Evolutionary conservation across 2,113 vertebrate species (phyloP).

Genomic region (Rhynchopsitta pachyrhyncha): DNA sequence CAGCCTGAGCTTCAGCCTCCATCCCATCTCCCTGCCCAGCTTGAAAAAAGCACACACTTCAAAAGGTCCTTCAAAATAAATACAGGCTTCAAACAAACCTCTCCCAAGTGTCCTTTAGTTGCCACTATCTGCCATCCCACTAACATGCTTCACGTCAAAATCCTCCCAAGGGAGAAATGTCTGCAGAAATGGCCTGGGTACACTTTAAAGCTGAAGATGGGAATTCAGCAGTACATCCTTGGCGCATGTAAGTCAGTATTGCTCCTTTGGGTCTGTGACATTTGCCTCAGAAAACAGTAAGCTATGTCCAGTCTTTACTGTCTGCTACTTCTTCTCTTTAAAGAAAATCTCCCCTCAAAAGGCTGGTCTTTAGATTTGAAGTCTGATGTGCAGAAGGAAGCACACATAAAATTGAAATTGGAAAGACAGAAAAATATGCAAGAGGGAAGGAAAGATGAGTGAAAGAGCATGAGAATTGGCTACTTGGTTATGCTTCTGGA

Average conservation of each 20-base stretch:
- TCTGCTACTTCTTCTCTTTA: not conserved
- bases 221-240: not conserved
- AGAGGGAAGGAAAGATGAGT: not conserved
- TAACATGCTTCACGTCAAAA: not conserved
- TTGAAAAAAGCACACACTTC: not conserved
- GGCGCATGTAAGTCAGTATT: not conserved
- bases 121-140: not conserved
- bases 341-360: not conserved
- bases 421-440: not conserved
- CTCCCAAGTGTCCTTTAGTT: not conserved
- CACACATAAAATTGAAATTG: not conserved
- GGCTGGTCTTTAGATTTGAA: not conserved
- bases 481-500: conserved; percentile 45
- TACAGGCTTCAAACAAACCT: not conserved
- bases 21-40: not conserved
- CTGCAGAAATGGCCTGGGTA: not conserved
- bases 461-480: conserved; percentile 11
- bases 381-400: not conserved
- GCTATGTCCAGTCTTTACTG: not conserved
- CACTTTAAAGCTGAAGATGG: not conserved
- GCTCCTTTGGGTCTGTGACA: not conserved
- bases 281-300: not conserved
- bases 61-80: not conserved
- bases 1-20: not conserved
- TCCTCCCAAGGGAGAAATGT: not conserved